Evolutionary conservation across 2,113 vertebrate species (phyloP), one percentile per base, ranked within the genome.

Genomic region (Mystacornis crossleyi): DNA sequence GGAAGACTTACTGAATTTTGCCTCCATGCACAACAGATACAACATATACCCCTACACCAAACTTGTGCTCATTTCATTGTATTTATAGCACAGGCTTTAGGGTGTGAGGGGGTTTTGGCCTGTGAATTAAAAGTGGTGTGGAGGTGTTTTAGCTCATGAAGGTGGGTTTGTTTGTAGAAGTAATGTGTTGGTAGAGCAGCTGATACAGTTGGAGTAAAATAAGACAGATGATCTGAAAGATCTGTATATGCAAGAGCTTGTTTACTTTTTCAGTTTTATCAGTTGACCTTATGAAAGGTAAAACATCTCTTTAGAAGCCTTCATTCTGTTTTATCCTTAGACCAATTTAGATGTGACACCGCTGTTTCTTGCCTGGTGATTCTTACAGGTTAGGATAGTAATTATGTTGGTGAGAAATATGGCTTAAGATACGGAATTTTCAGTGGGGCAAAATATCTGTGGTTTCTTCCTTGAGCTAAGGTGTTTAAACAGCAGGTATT

Each of bases 61-160:
- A 74, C 19, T 79, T 71, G 15, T 0, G 2, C 19, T 78, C 1
- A 0, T 28, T 81, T 66, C 5, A 4, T 18, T 81, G 14, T 53
- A 13, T 42, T 73, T 87, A 64, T 75, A 48, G 31, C 25, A 69
- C 18, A 65, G 45, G 9, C 72, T 89, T 83, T 47, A 45, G 47
- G 28, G 9, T 42, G 4, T 42, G 67, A 69, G 26, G 55, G 40
- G 24, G 18, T 47, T 89, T 60, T 77, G 64, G 31, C 51, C 29
- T 71, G 18, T 66, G n/a, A 42, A 17, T 83, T 77, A 43, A 73
- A 73, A 62, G 21, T 62, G 29, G 2, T 77, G 20, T 40, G 23
- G 58, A 70, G 21, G 26, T 77, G 40, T 45, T 89, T 58, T 69
- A 80, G 42, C n/a, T 88, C 26, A 7, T 62, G 45, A 83, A 73